phyloP scores from a whole-genome alignment of 2,797 vertebrate species.

The Lepilemur ruficaudatus region DNA sequence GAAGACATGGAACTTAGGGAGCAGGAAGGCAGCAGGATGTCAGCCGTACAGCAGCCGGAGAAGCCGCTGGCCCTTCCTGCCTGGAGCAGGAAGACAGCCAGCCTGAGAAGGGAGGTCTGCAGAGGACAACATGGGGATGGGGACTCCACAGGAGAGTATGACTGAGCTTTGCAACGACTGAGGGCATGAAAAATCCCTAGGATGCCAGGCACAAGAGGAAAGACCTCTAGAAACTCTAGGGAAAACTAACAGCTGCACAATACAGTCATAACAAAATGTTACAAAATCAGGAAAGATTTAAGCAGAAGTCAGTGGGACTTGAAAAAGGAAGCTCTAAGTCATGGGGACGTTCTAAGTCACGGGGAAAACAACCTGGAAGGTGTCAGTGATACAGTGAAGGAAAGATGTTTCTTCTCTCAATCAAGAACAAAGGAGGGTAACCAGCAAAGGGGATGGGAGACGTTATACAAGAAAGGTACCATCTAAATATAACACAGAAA shows the following conservation, averaged over 20 bases:
- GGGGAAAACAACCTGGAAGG: neutral
- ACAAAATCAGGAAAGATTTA: neutral
- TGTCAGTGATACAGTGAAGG: neutral
- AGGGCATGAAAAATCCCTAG: neutral
- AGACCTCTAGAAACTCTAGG: constrained; percentile 2
- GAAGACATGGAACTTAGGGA: neutral
- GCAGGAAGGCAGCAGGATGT: neutral
- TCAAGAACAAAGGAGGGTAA: neutral
- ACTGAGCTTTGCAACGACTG: neutral
- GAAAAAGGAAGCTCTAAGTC: neutral
- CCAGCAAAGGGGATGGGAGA: neutral
- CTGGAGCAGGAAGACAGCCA: neutral
- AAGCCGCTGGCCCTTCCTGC: neutral
- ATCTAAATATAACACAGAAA: neutral
- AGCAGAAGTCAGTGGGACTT: neutral
- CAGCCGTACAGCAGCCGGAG: neutral
- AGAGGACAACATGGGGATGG: neutral
- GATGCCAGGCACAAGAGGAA: neutral
- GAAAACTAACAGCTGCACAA: neutral
- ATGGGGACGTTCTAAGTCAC: neutral
- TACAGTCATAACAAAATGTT: neutral
- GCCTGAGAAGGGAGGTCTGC: neutral
- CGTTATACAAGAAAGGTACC: neutral
- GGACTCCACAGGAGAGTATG: neutral
- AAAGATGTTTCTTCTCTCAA: constrained; percentile 12